Percentiles rank a stretch among this genome's conserved stretches.
Evolutionary conservation across 2,888 invertebrate species (phyloP).

Genomic region (Xestia rhomboidea): DNA sequence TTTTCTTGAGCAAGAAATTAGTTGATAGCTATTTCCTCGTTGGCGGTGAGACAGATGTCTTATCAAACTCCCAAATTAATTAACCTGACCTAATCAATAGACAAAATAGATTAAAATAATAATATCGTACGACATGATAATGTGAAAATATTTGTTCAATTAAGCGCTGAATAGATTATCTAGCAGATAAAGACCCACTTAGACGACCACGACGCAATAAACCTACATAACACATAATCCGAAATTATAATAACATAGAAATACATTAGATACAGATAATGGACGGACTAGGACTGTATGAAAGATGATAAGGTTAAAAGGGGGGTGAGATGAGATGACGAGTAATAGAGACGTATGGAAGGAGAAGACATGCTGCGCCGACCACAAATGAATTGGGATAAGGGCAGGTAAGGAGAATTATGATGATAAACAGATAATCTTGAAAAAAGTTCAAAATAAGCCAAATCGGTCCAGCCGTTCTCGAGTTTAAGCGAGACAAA

Average conservation of each 20-base stretch:
- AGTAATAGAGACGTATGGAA: not conserved
- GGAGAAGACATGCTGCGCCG: too few relatives aligned
- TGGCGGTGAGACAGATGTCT: not conserved
- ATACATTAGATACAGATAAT: not conserved
- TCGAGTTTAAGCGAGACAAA: too few relatives aligned
- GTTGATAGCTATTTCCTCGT: not conserved
- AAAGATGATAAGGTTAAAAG: not conserved
- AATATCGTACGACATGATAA: constrained; percentile 18
- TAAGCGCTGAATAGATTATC: constrained; percentile 30
- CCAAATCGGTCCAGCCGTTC: too few relatives aligned
- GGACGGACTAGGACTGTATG: not conserved
- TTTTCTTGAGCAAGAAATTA: too few relatives aligned
- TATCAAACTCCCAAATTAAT: not conserved
- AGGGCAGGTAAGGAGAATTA: too few relatives aligned
- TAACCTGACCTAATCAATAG: constrained; percentile 27
- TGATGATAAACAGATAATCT: too few relatives aligned
- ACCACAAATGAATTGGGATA: too few relatives aligned
- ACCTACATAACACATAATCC: not conserved
- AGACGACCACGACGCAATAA: constrained; percentile 14
- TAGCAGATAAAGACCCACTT: constrained; percentile 11
- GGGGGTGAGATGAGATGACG: not conserved
- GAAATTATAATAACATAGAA: not conserved
- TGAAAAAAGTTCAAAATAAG: too few relatives aligned
- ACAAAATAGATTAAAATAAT: constrained; percentile 15
- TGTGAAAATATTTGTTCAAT: constrained; percentile 15